These are phyloP conservation scores for Limnothrissa miodon DNA, from an alignment of 2,113 vertebrate genomes.

Conservation along the genomic window DNA sequence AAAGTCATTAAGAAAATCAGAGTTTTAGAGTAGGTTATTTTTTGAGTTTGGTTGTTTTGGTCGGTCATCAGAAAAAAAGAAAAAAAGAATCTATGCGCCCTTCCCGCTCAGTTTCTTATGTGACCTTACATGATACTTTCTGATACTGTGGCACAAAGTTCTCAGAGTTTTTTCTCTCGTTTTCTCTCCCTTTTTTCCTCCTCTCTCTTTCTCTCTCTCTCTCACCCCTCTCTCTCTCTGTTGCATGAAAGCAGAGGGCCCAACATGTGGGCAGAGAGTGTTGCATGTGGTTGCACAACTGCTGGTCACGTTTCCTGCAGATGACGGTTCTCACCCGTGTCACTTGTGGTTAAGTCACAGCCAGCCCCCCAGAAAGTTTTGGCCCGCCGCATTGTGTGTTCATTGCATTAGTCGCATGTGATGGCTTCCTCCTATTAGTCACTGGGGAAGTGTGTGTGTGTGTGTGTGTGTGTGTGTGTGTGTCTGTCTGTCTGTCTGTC, in stretches of 20 bases:
- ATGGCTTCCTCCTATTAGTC: constrained; percentile 52
- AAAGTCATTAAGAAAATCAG: no score
- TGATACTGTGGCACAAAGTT: no score
- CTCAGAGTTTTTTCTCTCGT: no score
- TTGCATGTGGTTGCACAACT: constrained; percentile 52
- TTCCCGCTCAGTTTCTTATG: no score
- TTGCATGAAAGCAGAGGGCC: background rate
- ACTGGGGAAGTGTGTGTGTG: constrained; percentile 44
- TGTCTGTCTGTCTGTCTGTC: constrained; percentile 15
- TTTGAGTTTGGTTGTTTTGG: no score
- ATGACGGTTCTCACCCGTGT: constrained; percentile 56
- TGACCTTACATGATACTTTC: background rate
- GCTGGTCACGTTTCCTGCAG: constrained; percentile 41
- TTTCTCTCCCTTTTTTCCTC: no score
- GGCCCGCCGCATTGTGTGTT: background rate
- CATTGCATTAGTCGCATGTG: background rate
- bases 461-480: constrained; percentile 11
- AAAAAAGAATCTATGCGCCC: no score
- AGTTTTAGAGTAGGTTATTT: no score
- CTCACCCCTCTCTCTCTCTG: background rate
- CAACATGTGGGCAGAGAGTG: background rate
- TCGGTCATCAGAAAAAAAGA: no score
- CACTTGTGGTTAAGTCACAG: constrained; percentile 53
- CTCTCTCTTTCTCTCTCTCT: no score
- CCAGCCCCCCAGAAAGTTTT: constrained; percentile 34